Evolutionary conservation across 2,888 invertebrate genomes (phyloP), one percentile per base, ranked within the genome.

Genomic region (Nymphalis polychloros): DNA sequence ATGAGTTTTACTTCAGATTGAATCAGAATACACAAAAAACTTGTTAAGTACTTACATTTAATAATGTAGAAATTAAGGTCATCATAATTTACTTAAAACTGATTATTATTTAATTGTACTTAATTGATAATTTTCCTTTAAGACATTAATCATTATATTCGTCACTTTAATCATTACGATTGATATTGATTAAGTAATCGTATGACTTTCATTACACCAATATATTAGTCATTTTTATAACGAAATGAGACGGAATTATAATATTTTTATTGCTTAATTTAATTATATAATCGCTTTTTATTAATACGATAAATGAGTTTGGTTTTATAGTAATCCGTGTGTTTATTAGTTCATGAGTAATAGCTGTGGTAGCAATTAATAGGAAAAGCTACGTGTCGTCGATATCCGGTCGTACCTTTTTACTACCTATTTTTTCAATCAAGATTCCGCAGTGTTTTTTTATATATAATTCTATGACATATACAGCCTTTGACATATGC

Each of bases 111-210:
- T 47, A 52, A 10, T 46, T 46, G 8, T 31, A 65, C 5, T 6
- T 53, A 50, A 50, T 16, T 5, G 53, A 27, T 31, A 59, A n/a
- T 10, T 46, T 20, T 50, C 13, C 46, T 65, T 65, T 65, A 50
- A 41, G 50, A 50, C 59, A 60, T 47, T 52, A 46, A 65, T 65
- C 52, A 53, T 52, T 46, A 31, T 59, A 64, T 23, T 57, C n/a
- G 41, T 57, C 57, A 57, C 17, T 17, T 31, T n/a, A 57, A 41
- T 57, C n/a, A n/a, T 19, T 19, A 41, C n/a, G n/a, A 35, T 35
- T 19, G 57, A 41, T 31, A 55, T 41, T 41, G 41, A 41, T 41
- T 41, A 41, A 8, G n/a, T 57, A 57, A 41, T 19, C n/a, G 17
- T 35, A 41, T 57, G 41, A 57, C 41, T 41, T 2, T 8, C 27